Evolutionary conservation across 2,113 vertebrate species (phyloP).

Genomic region (Austrofundulus limnaeus): DNA sequence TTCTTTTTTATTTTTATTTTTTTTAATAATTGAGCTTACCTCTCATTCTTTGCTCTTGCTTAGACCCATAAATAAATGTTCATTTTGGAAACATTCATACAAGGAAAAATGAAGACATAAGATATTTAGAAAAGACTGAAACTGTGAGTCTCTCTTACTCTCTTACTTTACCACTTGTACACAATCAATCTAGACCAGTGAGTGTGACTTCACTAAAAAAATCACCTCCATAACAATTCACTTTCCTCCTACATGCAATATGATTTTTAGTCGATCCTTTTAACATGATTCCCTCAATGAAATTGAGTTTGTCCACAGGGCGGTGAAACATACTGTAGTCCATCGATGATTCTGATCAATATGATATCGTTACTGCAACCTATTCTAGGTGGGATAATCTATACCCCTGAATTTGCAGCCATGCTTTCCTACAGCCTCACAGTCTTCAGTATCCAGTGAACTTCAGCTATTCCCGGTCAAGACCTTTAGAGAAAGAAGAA

Average conservation of each 20-base stretch:
- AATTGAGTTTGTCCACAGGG: slow-evolving; percentile 66
- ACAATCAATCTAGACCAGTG: slow-evolving; percentile 23
- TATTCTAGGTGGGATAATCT: slow-evolving; percentile 63
- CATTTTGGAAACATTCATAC: background rate
- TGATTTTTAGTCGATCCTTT: slow-evolving; percentile 54
- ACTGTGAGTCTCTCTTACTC: background rate
- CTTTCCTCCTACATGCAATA: slow-evolving; percentile 24
- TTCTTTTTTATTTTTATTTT: background rate
- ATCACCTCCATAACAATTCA: slow-evolving; percentile 18
- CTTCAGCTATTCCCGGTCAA: slow-evolving; percentile 19
- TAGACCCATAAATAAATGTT: slow-evolving; percentile 3
- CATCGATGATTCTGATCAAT: slow-evolving; percentile 61
- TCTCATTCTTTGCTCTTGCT: slow-evolving; percentile 18
- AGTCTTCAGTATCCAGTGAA: slow-evolving; percentile 34
- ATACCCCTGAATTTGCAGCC: slow-evolving; percentile 51
- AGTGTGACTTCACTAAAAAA: slow-evolving; percentile 41
- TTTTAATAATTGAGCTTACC: slow-evolving; percentile 28
- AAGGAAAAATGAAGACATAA: background rate
- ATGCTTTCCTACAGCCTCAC: slow-evolving; percentile 33
- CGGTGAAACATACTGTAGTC: slow-evolving; percentile 55
- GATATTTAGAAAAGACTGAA: background rate
- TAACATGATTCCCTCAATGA: slow-evolving; percentile 53
- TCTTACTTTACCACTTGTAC: background rate
- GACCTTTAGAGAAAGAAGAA: slow-evolving; percentile 9
- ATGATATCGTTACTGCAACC: slow-evolving; percentile 62